Percentiles rank a stretch among this genome's conserved stretches.
Evolutionary conservation across 2,888 invertebrate genomes (phyloP).

Genomic region (Lottia gigantea): DNA sequence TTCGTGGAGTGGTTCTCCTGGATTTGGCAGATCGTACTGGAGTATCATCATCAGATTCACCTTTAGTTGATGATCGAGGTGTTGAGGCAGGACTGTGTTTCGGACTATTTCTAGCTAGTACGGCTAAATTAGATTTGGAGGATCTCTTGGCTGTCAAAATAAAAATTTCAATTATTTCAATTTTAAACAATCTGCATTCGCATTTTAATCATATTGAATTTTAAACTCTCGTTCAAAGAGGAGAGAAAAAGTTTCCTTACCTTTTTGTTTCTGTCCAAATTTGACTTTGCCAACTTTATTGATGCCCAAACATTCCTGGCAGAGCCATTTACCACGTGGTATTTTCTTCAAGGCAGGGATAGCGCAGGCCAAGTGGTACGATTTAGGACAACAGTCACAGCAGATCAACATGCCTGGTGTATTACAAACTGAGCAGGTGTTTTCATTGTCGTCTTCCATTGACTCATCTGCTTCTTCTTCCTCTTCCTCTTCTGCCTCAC

Average conservation of each 20-base stretch:
- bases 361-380: constrained; percentile 56
- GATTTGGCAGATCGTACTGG: constrained; percentile 37
- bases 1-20: constrained; percentile 38
- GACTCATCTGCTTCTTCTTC: constrained; percentile 38
- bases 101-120: constrained; percentile 40
- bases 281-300: constrained; percentile 43
- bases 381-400: constrained; percentile 57
- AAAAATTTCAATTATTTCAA: no score
- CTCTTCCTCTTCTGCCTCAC: constrained; percentile 28
- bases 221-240: no score
- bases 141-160: not conserved
- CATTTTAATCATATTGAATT: no score
- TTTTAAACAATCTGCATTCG: no score
- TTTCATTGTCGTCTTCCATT: constrained; percentile 47
- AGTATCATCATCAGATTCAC: constrained; percentile 31
- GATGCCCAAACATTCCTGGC: constrained; percentile 52
- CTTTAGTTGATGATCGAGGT: constrained; percentile 21
- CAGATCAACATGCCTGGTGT: constrained; percentile 51
- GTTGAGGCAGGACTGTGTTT: constrained; percentile 50
- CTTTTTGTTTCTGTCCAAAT: constrained; percentile 22
- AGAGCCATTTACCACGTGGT: constrained; percentile 57
- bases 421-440: constrained; percentile 50
- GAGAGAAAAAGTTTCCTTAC: no score
- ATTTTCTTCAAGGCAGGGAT: constrained; percentile 55
- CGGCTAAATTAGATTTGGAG: not conserved